These are phyloP conservation scores for Antheraea mylitta DNA, from an alignment of 1,140 invertebrate species.

Conservation along the genomic window DNA sequence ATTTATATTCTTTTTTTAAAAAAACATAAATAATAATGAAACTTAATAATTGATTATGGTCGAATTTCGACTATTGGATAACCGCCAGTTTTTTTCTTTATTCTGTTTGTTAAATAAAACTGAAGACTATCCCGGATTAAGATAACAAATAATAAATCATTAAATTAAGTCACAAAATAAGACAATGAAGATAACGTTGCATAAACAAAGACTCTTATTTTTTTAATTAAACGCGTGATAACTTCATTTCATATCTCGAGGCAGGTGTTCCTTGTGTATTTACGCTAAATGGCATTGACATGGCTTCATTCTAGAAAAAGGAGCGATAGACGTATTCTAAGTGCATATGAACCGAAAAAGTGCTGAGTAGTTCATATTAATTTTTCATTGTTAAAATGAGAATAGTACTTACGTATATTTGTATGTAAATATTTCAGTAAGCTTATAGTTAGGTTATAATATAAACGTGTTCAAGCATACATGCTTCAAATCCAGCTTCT, in stretches of 20 bases:
- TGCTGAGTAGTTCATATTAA: no score
- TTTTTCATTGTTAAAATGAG: no score
- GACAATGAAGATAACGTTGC: background rate
- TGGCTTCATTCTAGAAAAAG: background rate
- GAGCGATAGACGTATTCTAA: background rate
- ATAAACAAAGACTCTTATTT: background rate
- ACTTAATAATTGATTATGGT: no score
- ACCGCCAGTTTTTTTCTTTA: no score
- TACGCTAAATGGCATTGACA: background rate
- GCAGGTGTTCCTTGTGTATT: background rate
- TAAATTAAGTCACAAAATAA: constrained; percentile 3
- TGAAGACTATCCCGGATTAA: background rate
- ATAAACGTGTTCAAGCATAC: no score
- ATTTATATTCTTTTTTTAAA: no score
- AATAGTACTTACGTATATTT: no score
- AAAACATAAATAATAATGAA: no score
- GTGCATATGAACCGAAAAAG: background rate
- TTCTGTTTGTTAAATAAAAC: background rate
- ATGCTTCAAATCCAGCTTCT: no score
- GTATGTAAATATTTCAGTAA: no score
- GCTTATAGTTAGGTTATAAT: no score
- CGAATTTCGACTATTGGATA: no score
- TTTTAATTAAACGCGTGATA: background rate
- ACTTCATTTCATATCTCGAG: background rate
- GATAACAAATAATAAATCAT: background rate